Evolutionary conservation across 1,140 invertebrate genomes (phyloP).

Genomic region (Sycophaga agraensis): DNA sequence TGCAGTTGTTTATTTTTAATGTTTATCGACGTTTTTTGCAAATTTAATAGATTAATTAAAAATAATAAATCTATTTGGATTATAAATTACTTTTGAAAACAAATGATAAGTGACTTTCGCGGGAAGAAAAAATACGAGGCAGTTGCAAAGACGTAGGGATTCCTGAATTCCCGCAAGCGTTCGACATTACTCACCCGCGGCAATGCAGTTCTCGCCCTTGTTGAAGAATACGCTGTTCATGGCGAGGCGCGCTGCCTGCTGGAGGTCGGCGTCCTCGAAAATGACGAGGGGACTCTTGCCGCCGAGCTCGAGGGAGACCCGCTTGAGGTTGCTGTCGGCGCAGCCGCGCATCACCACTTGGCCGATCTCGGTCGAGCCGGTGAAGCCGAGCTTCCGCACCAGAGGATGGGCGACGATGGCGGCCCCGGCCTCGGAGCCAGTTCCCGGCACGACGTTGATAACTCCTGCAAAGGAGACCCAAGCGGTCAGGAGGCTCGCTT

Average conservation of each 20-base stretch:
- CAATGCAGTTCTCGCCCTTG: conserved; percentile 98
- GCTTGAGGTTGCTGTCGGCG: conserved; percentile 88
- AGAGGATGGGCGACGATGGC: conserved; percentile 82
- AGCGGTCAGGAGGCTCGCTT: no score
- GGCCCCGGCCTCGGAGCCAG: conserved; percentile 76
- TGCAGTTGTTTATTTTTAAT: no score
- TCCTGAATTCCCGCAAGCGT: no score
- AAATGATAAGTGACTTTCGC: no score
- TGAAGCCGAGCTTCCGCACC: conserved; percentile 91
- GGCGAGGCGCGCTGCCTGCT: conserved; percentile 86
- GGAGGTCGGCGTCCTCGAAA: conserved; percentile 89
- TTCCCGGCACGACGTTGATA: conserved; percentile 87
- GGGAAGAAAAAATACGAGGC: no score
- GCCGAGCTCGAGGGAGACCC: conserved; percentile 89
- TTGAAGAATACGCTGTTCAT: conserved; percentile 96
- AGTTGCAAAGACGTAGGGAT: no score
- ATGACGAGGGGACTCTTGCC: conserved; percentile 95
- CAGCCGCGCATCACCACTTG: conserved; percentile 87
- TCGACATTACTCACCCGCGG: conserved; percentile 65
- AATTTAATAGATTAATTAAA: no score
- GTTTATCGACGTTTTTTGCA: no score
- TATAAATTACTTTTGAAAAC: no score
- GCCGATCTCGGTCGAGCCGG: conserved; percentile 88
- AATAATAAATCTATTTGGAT: no score
- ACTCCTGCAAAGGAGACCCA: no score